phyloP scores from a whole-genome alignment of 2,797 vertebrate species.

The Diplodus sargus region DNA sequence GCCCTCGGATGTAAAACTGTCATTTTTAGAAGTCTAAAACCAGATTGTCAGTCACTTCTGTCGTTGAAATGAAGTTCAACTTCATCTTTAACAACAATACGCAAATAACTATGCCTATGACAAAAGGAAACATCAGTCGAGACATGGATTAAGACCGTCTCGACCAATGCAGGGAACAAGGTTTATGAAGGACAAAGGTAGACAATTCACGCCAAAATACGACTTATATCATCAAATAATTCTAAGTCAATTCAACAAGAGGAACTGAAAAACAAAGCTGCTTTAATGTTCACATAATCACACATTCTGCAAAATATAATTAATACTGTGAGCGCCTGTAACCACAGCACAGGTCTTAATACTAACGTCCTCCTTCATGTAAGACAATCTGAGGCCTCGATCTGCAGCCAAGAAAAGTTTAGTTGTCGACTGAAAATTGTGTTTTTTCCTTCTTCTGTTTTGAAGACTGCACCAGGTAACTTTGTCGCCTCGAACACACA shows the following conservation, averaged over 20 bases:
- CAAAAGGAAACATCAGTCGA: neutral
- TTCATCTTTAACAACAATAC: neutral
- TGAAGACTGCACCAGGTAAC: neutral
- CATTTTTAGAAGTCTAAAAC: neutral
- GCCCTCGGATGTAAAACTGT: neutral
- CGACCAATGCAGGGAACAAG: slow-evolving; percentile 21
- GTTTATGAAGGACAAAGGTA: slow-evolving; percentile 49
- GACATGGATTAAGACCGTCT: neutral
- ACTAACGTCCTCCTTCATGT: neutral
- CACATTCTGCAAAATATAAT: slow-evolving; percentile 8
- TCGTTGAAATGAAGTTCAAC: neutral
- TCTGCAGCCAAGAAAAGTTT: slow-evolving; percentile 33
- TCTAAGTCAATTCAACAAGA: neutral
- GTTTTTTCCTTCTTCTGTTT: neutral
- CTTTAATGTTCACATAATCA: slow-evolving; percentile 20
- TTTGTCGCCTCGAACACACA: neutral
- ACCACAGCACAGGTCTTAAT: slow-evolving; percentile 14
- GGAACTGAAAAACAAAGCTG: neutral
- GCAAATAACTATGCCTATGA: neutral
- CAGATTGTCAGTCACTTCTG: neutral
- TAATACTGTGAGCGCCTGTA: slow-evolving; percentile 29
- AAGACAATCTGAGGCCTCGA: slow-evolving; percentile 17
- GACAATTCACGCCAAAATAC: slow-evolving; percentile 13
- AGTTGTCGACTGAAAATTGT: neutral
- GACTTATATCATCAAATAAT: no score